Percentiles rank a stretch among this genome's conserved stretches.
Conservation (phyloP, 1,140 invertebrate genomes). For the Daktulosphaira vitifoliae region DNA sequence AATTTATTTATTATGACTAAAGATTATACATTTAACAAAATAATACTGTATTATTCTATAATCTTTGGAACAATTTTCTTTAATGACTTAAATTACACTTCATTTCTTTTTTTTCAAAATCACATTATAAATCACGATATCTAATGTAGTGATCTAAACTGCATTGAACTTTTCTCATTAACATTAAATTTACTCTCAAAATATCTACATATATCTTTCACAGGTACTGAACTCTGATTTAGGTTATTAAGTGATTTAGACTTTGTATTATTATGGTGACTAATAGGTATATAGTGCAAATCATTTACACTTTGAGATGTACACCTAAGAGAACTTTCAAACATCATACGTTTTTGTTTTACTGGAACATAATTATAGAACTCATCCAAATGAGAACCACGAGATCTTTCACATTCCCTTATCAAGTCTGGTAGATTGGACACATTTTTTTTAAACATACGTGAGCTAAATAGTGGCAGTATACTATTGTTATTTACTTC, state of each 20-base stretch:
- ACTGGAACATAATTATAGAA: constrained; percentile 43
- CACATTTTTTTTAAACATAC: constrained; percentile 11
- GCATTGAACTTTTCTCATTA: background rate
- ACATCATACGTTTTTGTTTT: constrained; percentile 51
- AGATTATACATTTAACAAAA: constrained; percentile 20
- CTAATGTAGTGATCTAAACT: constrained; percentile 22
- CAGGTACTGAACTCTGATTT: constrained; percentile 44
- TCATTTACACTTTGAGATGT: constrained; percentile 45
- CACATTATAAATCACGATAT: background rate
- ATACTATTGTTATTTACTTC: constrained; percentile 9
- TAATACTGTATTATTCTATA: constrained; percentile 18
- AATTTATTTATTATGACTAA: constrained; percentile 28
- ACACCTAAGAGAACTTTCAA: constrained; percentile 50
- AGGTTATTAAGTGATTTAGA: constrained; percentile 52
- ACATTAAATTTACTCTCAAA: constrained; percentile 46
- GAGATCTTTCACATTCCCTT: constrained; percentile 19
- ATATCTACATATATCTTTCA: constrained; percentile 53
- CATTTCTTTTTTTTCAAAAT: background rate
- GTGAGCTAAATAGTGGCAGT: background rate
- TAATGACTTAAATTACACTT: background rate
- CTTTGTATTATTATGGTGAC: constrained; percentile 45
- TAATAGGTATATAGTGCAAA: background rate
- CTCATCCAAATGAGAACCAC: background rate
- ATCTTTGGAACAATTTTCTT: constrained; percentile 14
- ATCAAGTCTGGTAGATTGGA: constrained; percentile 8